These are phyloP conservation scores for Malurus cyaneus DNA, from an alignment of 2,113 vertebrate genomes.

Conservation along the genomic window DNA sequence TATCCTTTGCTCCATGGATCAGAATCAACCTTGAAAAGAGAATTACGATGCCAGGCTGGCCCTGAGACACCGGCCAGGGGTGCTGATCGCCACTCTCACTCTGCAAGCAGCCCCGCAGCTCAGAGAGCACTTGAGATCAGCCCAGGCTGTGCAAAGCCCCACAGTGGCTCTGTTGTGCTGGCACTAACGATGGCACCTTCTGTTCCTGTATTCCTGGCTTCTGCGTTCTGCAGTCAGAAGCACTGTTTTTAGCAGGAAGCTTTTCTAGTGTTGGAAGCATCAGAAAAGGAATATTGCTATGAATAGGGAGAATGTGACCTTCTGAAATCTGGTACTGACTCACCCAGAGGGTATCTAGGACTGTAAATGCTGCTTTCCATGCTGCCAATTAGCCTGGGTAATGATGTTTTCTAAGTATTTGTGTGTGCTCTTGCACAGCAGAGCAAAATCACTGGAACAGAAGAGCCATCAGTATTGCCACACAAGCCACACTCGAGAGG, in stretches of 20 bases:
- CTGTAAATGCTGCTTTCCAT: not conserved
- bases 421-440: not conserved
- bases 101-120: not conserved
- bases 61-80: not conserved
- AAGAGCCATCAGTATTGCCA: conserved; percentile 53
- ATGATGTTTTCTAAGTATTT: not conserved
- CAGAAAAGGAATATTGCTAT: not conserved
- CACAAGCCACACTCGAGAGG: conserved; percentile 26
- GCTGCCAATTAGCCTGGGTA: conserved; percentile 12
- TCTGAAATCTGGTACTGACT: not conserved
- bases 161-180: not conserved
- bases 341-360: not conserved
- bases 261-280: conserved; percentile 1
- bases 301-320: not conserved
- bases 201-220: not conserved
- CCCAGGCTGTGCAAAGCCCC: conserved; percentile 47
- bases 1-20: conserved; percentile 6
- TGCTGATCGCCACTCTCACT: not conserved
- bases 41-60: not conserved
- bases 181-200: conserved; percentile 12
- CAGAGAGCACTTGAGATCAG: not conserved
- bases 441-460: conserved; percentile 24
- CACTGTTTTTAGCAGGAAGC: not conserved
- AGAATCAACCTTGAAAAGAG: conserved; percentile 21
- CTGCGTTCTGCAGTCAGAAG: not conserved